These are phyloP conservation scores for Trinorchestia longiramus DNA, from an alignment of 1,140 invertebrate genomes.

Conservation along the genomic window DNA sequence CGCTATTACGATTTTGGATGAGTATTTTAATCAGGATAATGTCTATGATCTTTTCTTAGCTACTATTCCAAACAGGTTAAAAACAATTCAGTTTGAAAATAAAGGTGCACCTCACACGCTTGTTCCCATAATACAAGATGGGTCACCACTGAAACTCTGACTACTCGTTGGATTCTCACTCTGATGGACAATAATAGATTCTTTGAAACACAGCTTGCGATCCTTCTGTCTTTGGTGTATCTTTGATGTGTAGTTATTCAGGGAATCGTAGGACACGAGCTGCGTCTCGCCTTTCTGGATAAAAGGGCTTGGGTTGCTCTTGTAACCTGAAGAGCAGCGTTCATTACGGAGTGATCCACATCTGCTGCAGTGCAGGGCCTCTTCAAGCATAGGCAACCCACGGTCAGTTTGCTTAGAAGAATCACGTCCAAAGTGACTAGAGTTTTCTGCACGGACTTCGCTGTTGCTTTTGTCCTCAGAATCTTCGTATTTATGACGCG, in stretches of 20 bases:
- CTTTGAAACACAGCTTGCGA: neutral
- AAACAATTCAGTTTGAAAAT: neutral
- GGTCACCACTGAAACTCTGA: neutral
- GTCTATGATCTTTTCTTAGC: neutral
- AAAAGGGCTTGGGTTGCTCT: neutral
- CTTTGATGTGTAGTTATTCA: neutral
- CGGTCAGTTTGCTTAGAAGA: neutral
- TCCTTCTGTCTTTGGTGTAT: neutral
- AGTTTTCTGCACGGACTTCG: neutral
- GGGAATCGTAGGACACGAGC: neutral
- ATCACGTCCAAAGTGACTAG: neutral
- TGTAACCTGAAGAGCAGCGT: neutral
- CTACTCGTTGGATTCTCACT: neutral
- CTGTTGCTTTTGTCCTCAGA: neutral
- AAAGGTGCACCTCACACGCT: neutral
- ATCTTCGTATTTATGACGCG: neutral
- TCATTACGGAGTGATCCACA: neutral
- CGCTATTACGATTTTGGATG: neutral
- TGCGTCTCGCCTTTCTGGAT: neutral
- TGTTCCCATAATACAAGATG: neutral
- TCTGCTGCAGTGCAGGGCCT: neutral
- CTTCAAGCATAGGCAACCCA: neutral
- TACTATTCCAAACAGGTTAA: neutral
- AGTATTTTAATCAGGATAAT: neutral
- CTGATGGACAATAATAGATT: neutral